Evolutionary conservation across 2,113 vertebrate species (phyloP).

Genomic region (Deroptyus accipitrinus): DNA sequence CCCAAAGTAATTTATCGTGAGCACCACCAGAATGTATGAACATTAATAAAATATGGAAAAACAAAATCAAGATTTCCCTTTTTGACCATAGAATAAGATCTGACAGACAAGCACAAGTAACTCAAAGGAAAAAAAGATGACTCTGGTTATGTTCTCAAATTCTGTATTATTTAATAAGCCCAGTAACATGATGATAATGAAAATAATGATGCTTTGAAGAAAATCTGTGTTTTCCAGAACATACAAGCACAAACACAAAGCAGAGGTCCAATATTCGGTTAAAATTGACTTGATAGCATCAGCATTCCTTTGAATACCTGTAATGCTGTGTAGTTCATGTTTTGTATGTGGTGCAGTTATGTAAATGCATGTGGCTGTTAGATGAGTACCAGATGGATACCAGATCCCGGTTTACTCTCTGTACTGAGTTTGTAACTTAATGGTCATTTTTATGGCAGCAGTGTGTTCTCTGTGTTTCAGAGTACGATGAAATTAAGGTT

Average conservation of each 20-base stretch:
- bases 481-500: neutral
- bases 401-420: neutral
- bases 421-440: neutral
- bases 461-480: neutral
- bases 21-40: neutral
- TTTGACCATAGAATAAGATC: neutral
- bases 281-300: neutral
- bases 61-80: neutral
- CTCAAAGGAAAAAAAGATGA: neutral
- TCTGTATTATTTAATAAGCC: neutral
- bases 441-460: neutral
- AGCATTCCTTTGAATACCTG: neutral
- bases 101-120: neutral
- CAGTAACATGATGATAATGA: neutral
- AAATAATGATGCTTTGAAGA: neutral
- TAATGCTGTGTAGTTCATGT: neutral
- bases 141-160: neutral
- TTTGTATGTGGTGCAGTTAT: neutral
- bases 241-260: neutral
- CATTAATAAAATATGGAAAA: neutral
- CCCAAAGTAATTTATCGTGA: neutral
- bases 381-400: neutral
- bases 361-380: neutral
- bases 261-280: neutral
- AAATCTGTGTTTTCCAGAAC: neutral